Evolutionary conservation across 2,888 invertebrate species (phyloP).

Genomic region (Perizoma flavofasciatum): DNA sequence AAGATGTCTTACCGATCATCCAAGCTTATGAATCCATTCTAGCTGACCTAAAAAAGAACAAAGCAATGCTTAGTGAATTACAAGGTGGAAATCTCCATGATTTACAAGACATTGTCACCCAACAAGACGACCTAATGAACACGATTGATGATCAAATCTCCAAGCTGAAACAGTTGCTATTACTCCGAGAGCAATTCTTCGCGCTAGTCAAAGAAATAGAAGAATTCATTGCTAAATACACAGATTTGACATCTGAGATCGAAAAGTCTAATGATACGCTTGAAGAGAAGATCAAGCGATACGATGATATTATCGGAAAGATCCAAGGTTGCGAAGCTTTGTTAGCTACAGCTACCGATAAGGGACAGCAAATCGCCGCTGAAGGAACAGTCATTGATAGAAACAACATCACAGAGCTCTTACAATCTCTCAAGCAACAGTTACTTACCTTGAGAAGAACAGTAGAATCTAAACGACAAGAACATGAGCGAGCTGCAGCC

Average conservation of each 20-base stretch:
- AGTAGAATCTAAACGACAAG: constrained; percentile 93
- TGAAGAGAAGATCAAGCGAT: constrained; percentile 94
- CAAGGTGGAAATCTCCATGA: constrained; percentile 91
- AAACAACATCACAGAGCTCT: constrained; percentile 93
- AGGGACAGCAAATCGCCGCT: constrained; percentile 95
- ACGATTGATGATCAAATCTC: constrained; percentile 94
- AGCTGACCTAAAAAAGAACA: constrained; percentile 90
- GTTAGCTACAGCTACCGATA: constrained; percentile 93
- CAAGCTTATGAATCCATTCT: constrained; percentile 91
- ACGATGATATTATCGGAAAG: constrained; percentile 92
- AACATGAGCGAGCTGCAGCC: constrained; percentile 93
- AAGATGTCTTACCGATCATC: constrained; percentile 94
- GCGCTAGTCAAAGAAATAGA: constrained; percentile 94
- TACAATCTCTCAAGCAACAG: constrained; percentile 94
- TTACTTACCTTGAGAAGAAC: constrained; percentile 90
- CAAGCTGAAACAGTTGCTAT: constrained; percentile 89
- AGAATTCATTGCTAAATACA: constrained; percentile 94
- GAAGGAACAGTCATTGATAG: constrained; percentile 95
- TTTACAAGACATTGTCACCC: constrained; percentile 89
- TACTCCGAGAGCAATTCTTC: constrained; percentile 94
- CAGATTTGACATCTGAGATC: constrained; percentile 92
- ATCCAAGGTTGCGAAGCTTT: constrained; percentile 96
- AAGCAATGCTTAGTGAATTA: constrained; percentile 89
- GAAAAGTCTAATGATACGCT: constrained; percentile 92
- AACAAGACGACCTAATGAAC: constrained; percentile 94